Evolutionary conservation across 2,888 invertebrate species (phyloP).

Genomic region (Ormyrus pomaceus): DNA sequence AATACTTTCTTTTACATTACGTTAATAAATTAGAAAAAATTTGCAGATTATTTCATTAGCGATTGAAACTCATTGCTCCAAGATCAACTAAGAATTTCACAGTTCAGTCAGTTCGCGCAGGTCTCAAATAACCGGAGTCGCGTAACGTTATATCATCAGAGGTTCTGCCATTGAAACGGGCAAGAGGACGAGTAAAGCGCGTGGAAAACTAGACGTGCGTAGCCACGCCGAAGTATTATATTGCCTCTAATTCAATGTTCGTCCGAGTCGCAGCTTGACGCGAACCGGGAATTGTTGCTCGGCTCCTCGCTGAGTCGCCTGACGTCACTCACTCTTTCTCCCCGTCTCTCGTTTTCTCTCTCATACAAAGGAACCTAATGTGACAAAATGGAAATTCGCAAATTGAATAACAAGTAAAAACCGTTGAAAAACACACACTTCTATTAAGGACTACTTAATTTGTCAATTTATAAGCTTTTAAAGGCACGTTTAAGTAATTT

Average conservation of each 20-base stretch:
- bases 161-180: no score
- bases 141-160: slow-evolving; percentile 17
- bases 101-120: background rate
- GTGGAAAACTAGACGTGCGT: background rate
- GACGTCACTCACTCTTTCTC: slow-evolving; percentile 16
- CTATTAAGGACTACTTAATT: no score
- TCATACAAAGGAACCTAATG: no score
- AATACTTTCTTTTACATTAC: no score
- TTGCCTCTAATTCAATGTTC: slow-evolving; percentile 41
- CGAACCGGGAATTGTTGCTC: background rate
- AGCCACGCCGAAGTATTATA: slow-evolving; percentile 12
- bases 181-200: background rate
- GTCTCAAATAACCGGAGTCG: slow-evolving; percentile 14
- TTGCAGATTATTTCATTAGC: no score
- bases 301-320: background rate
- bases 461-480: no score
- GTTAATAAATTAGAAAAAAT: no score
- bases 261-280: background rate
- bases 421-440: no score
- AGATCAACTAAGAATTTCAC: background rate
- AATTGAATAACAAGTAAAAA: no score
- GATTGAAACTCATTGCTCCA: no score
- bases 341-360: background rate
- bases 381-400: no score
- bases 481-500: no score